Percentiles rank a stretch among this genome's conserved stretches.
Evolutionary conservation across 2,113 vertebrate genomes (phyloP).

Genomic region (cat (Felis catus)): F.catus_Fca126_mat1.0 CM031417.1:33673001-33673500

Average conservation of each 20-base stretch:
- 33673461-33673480: constrained; percentile 26
- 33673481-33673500: not conserved
- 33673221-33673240: no score
- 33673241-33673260: no score
- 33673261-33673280: no score
- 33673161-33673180: no score
- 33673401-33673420: not conserved
- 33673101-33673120: not conserved
- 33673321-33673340: no score
- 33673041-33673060: not conserved
- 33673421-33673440: not conserved
- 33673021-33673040: not conserved
- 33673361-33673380: not conserved
- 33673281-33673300: no score
- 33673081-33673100: not conserved
- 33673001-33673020: not conserved
- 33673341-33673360: not conserved
- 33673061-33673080: not conserved
- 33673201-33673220: no score
- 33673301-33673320: no score
- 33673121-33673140: no score
- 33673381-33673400: not conserved
- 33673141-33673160: no score
- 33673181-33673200: no score
- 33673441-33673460: not conserved